Percentiles rank a stretch among this genome's conserved stretches.
Conservation (phyloP, 2,113 vertebrate genomes). For the Elanoides forficatus region DNA sequence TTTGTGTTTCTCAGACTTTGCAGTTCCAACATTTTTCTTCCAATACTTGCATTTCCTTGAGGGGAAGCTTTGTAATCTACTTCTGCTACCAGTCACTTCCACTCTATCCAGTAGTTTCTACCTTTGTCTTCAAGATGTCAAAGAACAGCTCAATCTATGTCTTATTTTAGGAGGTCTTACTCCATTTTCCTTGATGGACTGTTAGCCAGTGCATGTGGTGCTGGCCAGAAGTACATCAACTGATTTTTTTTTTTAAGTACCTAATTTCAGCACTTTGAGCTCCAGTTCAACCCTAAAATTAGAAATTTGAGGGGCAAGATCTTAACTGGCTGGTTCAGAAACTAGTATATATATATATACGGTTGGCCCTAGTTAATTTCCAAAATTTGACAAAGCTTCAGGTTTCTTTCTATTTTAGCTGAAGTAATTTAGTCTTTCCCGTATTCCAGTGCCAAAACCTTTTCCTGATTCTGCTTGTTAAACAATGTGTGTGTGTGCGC, state of each 20-base stretch:
- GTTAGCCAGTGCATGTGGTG: neutral
- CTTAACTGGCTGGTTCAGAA: neutral
- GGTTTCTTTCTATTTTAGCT: neutral
- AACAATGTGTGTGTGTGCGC: neutral
- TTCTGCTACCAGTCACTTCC: neutral
- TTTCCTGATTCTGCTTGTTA: neutral
- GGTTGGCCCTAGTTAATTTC: neutral
- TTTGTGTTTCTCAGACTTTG: neutral
- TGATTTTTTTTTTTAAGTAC: rapidly evolving
- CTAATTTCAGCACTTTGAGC: neutral
- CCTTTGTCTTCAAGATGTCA: neutral
- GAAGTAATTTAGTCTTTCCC: neutral
- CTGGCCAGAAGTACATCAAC: neutral
- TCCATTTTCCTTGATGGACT: neutral
- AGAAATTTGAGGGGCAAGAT: neutral
- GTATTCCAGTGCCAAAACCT: neutral
- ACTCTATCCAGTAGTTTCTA: neutral
- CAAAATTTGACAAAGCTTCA: neutral
- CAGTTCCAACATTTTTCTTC: neutral
- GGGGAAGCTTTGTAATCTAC: neutral
- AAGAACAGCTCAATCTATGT: neutral
- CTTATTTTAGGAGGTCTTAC: neutral
- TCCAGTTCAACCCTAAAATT: neutral
- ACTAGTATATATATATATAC: neutral
- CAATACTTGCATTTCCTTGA: neutral